phyloP scores from a whole-genome alignment of 2,888 invertebrate genomes.

The Caenorhabditis wallacei region DNA sequence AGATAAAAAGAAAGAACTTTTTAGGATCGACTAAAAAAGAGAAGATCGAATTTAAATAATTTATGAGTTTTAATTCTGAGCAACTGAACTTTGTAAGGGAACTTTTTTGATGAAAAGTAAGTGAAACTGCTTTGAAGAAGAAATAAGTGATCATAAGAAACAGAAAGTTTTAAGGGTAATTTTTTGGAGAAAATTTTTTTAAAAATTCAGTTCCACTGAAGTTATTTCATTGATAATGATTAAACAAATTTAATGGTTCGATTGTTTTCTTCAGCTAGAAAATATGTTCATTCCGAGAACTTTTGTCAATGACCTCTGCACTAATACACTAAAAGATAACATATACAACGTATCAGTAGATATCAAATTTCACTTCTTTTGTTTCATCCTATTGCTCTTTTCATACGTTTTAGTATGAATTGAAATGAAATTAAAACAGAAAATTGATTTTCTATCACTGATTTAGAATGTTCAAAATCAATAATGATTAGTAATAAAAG shows the following conservation, averaged over 20 bases:
- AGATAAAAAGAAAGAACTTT: conserved; percentile 1
- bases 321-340: conserved; percentile 27
- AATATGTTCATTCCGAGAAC: neutral
- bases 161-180: too few relatives aligned
- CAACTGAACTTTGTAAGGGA: neutral
- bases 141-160: neutral
- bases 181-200: too few relatives aligned
- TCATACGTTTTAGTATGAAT: too few relatives aligned
- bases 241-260: too few relatives aligned
- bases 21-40: neutral
- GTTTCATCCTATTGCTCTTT: neutral
- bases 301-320: conserved; percentile 2
- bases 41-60: conserved; percentile 29
- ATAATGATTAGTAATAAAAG: too few relatives aligned
- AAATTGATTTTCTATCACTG: too few relatives aligned
- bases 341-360: conserved; percentile 22
- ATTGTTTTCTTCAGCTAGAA: too few relatives aligned
- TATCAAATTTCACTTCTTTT: conserved; percentile 13
- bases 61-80: neutral
- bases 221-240: too few relatives aligned
- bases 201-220: too few relatives aligned
- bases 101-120: too few relatives aligned
- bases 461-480: too few relatives aligned
- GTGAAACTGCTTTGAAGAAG: neutral
- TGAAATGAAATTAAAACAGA: too few relatives aligned